Conservation (phyloP, 1,140 invertebrate species). For the Hypothenemus hampei region DNA sequence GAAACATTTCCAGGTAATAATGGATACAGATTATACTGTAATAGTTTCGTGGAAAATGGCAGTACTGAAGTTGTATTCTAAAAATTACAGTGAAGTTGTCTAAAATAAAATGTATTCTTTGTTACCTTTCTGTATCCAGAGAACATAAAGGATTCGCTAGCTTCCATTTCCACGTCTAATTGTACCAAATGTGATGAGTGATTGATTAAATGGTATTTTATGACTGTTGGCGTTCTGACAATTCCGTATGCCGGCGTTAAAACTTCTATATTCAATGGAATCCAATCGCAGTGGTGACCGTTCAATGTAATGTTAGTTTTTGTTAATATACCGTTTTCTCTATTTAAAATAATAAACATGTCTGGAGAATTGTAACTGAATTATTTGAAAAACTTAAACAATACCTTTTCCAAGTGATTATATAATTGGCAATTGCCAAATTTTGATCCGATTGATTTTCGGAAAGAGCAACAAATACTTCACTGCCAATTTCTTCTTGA, state of each 20-base stretch:
- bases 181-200: conserved; percentile 66
- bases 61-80: conserved; percentile 61
- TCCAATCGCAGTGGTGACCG: conserved; percentile 58
- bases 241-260: conserved; percentile 68
- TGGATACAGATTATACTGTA: conserved; percentile 71
- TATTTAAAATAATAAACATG: conserved; percentile 23
- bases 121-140: conserved; percentile 80
- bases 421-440: conserved; percentile 59
- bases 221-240: conserved; percentile 62
- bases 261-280: conserved; percentile 67
- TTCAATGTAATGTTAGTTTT: conserved; percentile 53
- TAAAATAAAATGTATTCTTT: not conserved
- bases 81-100: conserved; percentile 31
- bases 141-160: conserved; percentile 85
- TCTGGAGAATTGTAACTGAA: not conserved
- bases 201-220: conserved; percentile 70
- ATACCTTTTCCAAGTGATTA: conserved; percentile 71
- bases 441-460: conserved; percentile 35
- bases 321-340: conserved; percentile 37
- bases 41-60: conserved; percentile 54
- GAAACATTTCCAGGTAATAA: conserved; percentile 63
- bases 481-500: conserved; percentile 50
- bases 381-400: not conserved
- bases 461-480: conserved; percentile 50
- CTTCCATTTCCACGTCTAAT: conserved; percentile 69